Conservation (phyloP, 1,140 invertebrate species). For the Drosophila micromelanica region DNA sequence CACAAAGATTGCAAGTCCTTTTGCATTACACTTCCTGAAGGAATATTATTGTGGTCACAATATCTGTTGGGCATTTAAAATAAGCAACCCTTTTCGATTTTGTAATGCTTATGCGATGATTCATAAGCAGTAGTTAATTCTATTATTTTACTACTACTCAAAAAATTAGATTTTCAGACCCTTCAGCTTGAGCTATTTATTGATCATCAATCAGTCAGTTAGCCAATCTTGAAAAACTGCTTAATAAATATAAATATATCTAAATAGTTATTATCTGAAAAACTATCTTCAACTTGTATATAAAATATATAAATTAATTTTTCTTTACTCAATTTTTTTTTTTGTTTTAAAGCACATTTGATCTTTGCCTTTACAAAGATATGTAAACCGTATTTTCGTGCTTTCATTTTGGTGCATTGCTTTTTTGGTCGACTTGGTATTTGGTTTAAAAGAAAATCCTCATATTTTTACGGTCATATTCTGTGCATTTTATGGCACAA, state of each 20-base stretch:
- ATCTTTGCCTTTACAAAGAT: background rate
- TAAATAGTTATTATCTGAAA: no score
- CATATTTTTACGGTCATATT: slow-evolving; percentile 48
- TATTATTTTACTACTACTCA: no score
- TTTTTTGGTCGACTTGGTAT: slow-evolving; percentile 32
- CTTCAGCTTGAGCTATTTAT: no score
- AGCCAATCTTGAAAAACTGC: no score
- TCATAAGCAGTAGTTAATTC: no score
- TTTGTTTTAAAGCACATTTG: background rate
- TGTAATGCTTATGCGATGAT: background rate
- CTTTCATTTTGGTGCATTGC: background rate
- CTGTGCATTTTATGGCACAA: slow-evolving; percentile 57
- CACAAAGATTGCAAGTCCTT: slow-evolving; percentile 26
- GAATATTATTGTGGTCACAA: background rate
- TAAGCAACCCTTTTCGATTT: background rate
- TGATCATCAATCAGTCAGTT: no score
- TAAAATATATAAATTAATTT: background rate
- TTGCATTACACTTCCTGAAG: background rate
- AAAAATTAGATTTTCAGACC: no score
- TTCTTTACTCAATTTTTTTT: background rate
- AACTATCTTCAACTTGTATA: no score
- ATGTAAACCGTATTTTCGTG: background rate
- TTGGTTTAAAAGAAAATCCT: slow-evolving; percentile 58
- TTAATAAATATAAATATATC: no score
- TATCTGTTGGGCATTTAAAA: background rate